phyloP scores from a whole-genome alignment of 2,888 invertebrate species.

The Meiosimyza decipiens region DNA sequence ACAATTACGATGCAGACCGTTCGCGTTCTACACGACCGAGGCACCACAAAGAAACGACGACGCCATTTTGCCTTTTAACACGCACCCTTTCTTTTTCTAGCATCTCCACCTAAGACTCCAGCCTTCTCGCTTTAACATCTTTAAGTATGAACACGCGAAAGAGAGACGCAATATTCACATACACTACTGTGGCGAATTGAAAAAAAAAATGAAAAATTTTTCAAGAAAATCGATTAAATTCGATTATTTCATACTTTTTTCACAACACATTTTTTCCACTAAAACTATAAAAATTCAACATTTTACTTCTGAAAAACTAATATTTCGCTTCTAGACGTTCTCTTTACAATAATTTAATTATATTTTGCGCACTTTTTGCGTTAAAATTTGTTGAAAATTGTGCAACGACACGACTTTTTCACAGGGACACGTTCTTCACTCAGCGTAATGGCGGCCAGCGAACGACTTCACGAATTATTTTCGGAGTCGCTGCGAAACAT shows the following conservation, averaged over 20 bases:
- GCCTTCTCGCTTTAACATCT: conserved; percentile 38
- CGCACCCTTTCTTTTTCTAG: conserved; percentile 31
- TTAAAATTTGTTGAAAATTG: conserved; percentile 60
- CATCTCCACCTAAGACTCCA: conserved; percentile 6
- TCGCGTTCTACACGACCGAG: conserved; percentile 5
- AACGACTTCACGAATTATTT: conserved; percentile 53
- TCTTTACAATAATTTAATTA: conserved; percentile 54
- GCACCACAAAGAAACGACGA: not conserved
- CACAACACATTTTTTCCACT: conserved; percentile 60
- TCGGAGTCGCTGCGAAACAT: conserved; percentile 54
- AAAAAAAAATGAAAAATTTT: conserved; percentile 50
- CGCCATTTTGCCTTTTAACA: conserved; percentile 37
- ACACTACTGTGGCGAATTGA: conserved; percentile 35
- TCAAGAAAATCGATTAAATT: conserved; percentile 61
- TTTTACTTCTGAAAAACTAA: conserved; percentile 53
- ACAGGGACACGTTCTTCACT: conserved; percentile 67
- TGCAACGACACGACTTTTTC: conserved; percentile 63
- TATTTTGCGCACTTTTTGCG: conserved; percentile 59
- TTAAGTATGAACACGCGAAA: conserved; percentile 22
- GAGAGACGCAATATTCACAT: conserved; percentile 38
- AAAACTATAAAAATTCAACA: conserved; percentile 50
- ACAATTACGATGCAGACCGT: not conserved
- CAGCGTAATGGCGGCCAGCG: conserved; percentile 63
- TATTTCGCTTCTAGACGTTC: conserved; percentile 54
- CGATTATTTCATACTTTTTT: conserved; percentile 61